Conservation (phyloP, 2,797 vertebrate species). For the Huso huso region DNA sequence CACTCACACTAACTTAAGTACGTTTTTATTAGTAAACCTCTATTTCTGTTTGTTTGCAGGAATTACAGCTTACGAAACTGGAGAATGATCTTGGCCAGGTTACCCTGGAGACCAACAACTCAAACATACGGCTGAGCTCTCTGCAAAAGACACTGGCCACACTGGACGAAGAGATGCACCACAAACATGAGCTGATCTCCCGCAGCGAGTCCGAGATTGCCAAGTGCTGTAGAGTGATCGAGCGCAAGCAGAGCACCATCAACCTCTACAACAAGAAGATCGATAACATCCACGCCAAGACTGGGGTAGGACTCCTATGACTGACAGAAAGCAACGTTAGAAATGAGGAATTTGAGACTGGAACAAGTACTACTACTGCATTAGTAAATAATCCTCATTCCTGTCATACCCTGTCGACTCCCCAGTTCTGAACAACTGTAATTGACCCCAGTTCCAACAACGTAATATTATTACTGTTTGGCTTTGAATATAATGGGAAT, state of each 20-base stretch:
- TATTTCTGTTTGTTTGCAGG: constrained; percentile 42
- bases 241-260: constrained; percentile 60
- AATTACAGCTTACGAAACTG: constrained; percentile 59
- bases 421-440: not conserved
- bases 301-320: constrained; percentile 62
- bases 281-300: constrained; percentile 51
- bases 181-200: constrained; percentile 45
- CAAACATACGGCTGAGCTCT: constrained; percentile 43
- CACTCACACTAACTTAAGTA: not conserved
- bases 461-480: not conserved
- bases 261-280: constrained; percentile 62
- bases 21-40: not conserved
- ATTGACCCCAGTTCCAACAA: not conserved
- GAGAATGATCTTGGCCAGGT: constrained; percentile 60
- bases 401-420: not conserved
- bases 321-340: too few species aligned
- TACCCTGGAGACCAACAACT: constrained; percentile 53
- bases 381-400: too few species aligned
- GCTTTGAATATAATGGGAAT: too few species aligned
- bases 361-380: too few species aligned
- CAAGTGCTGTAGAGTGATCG: constrained; percentile 43
- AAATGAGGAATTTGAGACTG: too few species aligned
- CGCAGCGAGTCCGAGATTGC: constrained; percentile 49
- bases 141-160: constrained; percentile 46
- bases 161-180: constrained; percentile 60